Conservation (phyloP, 1,140 invertebrate genomes). For the Camponotus vicinus region DNA sequence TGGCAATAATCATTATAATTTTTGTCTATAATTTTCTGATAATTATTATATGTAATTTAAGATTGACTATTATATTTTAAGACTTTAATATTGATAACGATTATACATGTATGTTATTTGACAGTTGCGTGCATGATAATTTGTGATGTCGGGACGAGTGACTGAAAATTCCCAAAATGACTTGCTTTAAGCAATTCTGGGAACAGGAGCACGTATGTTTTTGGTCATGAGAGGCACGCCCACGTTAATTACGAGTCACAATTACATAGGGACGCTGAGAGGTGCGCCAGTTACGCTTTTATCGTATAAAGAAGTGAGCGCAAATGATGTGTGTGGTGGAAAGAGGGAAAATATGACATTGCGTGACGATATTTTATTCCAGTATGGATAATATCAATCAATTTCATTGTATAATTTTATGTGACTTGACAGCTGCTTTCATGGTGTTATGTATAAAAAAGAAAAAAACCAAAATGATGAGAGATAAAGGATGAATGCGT, state of each 20-base stretch:
- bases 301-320: conserved; percentile 37
- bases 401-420: conserved; percentile 18
- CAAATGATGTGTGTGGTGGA: conserved; percentile 7
- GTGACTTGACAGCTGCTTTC: neutral
- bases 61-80: neutral
- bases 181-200: neutral
- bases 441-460: neutral
- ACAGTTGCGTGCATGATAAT: neutral
- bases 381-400: conserved; percentile 26
- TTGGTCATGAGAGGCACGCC: conserved; percentile 58
- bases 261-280: conserved; percentile 65
- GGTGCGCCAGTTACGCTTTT: conserved; percentile 63
- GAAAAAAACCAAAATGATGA: neutral
- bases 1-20: neutral
- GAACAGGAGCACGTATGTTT: conserved; percentile 25
- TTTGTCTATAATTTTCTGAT: neutral
- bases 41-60: neutral
- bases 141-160: neutral
- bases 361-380: conserved; percentile 59
- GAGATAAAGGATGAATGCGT: neutral
- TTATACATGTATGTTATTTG: neutral
- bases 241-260: conserved; percentile 71
- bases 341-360: conserved; percentile 33
- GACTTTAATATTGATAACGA: neutral
- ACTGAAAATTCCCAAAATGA: conserved; percentile 1